Base-by-base conservation (phyloP, 2,797 vertebrate species). In the Poecile montanus region DNA sequence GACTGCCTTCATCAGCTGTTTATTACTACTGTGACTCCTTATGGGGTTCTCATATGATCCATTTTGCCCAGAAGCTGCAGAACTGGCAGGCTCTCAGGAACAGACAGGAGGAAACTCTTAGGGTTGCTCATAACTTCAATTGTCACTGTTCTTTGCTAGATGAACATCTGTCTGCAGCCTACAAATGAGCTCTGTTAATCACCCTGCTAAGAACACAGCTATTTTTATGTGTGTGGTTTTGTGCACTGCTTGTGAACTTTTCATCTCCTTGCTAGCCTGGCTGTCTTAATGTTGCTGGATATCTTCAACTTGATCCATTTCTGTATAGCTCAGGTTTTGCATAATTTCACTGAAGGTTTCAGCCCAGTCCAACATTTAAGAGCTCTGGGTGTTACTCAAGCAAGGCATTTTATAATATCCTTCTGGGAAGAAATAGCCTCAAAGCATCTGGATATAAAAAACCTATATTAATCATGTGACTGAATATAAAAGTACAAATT, bases 41-140 rank as follows among this genome's bases (percentile, higher is more conserved):
- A 63, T 32, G 82, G 75, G 76, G 51, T 38, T 94, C 78, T 88
- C 44, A 13, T 70, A 79, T 58, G 72, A 89, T 47, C 78, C 36
- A 7, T 82, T 92, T 45, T 91, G 94, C 91, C 93, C 92, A 70
- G 54, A 56, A 82, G 63, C 27, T 88, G 75, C 44, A 73, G 78
- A 82, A 56, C 72, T 60, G 60, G 71, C 82, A 95, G 56, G 51
- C 48, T 85, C 60, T 76, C 13, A 21, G 82, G 71, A 89, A 40
- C 29, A 84, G 62, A 32, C 32, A 73, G 51, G 47, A 91, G 54
- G 60, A 82, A 89, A 70, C 29, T 87, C 63, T 56, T 47, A 32
- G 51, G 6, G 36, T 56, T 85, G 85, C 30, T 91, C 61, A 40
- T 79, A 73, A 36, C 53, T 79, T 89, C 60, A 48, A 0, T 58